These are phyloP conservation scores for Prosapia bicincta DNA, from an alignment of 2,888 invertebrate species.

Conservation along the genomic window DNA sequence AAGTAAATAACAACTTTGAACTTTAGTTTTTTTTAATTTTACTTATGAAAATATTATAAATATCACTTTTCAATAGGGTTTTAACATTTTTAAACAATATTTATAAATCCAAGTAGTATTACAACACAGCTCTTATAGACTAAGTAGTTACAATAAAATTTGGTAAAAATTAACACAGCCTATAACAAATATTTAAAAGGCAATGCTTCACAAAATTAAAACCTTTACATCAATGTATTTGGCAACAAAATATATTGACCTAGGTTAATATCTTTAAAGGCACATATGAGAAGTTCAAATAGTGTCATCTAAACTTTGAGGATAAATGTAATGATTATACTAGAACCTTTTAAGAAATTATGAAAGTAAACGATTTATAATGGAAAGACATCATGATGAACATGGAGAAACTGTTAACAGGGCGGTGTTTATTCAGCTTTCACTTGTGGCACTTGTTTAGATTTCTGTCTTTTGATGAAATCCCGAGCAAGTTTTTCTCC, in stretches of 20 bases:
- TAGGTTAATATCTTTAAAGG: not conserved
- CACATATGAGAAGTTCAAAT: too few species aligned
- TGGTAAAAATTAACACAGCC: not conserved
- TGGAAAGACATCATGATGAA: not conserved
- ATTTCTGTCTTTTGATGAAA: slow-evolving; percentile 77
- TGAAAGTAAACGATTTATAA: not conserved
- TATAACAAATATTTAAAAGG: not conserved
- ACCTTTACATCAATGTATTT: not conserved
- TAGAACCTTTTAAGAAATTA: too few species aligned
- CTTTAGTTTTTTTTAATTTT: not conserved
- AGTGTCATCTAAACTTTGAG: too few species aligned
- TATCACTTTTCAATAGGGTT: not conserved
- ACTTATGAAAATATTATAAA: not conserved
- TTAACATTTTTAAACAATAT: not conserved
- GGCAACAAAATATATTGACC: too few species aligned
- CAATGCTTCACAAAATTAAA: too few species aligned
- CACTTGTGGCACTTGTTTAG: slow-evolving; percentile 47
- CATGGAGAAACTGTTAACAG: not conserved
- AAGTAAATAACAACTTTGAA: too few species aligned
- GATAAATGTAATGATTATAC: too few species aligned
- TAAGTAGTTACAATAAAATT: too few species aligned
- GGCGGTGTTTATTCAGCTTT: not conserved
- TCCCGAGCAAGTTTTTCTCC: slow-evolving; percentile 88
- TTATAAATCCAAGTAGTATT: not conserved
- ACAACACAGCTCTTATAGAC: not conserved